phyloP scores from a whole-genome alignment of 1,140 invertebrate species.

The Trypoxylus dichotomus region DNA sequence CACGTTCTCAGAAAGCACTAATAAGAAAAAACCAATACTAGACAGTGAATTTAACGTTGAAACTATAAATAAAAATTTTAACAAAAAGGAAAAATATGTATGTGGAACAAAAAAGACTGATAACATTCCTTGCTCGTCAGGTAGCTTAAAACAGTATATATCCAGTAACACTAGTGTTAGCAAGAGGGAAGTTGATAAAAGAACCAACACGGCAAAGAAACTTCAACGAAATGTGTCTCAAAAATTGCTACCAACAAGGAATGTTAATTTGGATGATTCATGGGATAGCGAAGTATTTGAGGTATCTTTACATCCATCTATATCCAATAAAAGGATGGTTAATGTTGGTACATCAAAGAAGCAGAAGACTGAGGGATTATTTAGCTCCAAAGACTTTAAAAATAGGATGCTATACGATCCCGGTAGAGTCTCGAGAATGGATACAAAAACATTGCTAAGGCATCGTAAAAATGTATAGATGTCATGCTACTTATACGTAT shows the following conservation, averaged over 20 bases:
- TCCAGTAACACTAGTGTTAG: not conserved
- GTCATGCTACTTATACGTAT: not conserved
- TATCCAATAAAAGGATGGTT: conserved; percentile 20
- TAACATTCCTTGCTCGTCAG: not conserved
- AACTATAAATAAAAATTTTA: not conserved
- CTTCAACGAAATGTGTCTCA: conserved; percentile 9
- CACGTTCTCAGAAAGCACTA: not conserved
- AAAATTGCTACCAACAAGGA: conserved; percentile 13
- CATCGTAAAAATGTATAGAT: not conserved
- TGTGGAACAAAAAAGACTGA: not conserved
- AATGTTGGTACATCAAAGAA: not conserved
- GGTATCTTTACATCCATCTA: not conserved
- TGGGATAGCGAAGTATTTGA: conserved; percentile 21
- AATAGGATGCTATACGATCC: conserved; percentile 41
- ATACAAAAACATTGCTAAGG: conserved; percentile 25
- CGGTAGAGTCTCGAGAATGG: conserved; percentile 36
- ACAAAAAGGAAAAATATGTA: not conserved
- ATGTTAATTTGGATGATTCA: not conserved
- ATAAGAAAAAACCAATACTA: not conserved
- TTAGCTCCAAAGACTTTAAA: conserved; percentile 41
- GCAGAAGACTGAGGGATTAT: not conserved
- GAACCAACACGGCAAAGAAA: not conserved
- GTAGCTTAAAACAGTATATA: not conserved
- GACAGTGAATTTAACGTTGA: not conserved
- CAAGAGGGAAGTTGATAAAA: not conserved